Evolutionary conservation across 2,797 vertebrate genomes (phyloP).

Genomic region (Erethizon dorsatum): DNA sequence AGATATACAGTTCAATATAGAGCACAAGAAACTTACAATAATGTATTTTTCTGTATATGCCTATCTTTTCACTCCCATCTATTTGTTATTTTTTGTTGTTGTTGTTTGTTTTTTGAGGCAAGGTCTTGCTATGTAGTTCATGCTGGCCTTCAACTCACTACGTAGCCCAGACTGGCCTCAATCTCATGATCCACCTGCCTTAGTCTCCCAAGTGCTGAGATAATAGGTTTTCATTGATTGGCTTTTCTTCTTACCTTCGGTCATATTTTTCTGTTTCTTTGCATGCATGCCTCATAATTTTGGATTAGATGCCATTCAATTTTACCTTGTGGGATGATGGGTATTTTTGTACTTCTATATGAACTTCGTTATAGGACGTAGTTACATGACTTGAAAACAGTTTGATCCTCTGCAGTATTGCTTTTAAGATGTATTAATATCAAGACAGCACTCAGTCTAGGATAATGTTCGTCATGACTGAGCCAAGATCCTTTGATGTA

Average conservation of each 20-base stretch:
- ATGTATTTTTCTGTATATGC: no score
- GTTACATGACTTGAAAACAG: neutral
- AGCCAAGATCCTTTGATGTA: neutral
- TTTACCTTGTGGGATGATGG: neutral
- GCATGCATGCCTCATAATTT: neutral
- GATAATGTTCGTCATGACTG: neutral
- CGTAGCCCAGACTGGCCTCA: neutral
- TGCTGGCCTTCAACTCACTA: neutral
- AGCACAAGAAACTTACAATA: neutral
- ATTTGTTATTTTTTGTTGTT: neutral
- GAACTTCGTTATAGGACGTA: neutral
- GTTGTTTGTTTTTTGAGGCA: neutral
- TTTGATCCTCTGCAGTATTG: neutral
- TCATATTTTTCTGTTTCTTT: neutral
- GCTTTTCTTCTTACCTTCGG: neutral
- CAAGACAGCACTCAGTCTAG: neutral
- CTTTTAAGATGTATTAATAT: neutral
- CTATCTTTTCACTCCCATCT: neutral
- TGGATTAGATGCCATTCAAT: neutral
- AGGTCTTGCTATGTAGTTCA: neutral
- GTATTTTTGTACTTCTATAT: neutral
- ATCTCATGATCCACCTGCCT: neutral
- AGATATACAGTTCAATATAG: neutral
- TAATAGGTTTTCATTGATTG: neutral
- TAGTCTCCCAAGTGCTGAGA: neutral